These are phyloP conservation scores for Trichonephila clavata DNA, from an alignment of 1,140 invertebrate genomes.

Conservation along the genomic window DNA sequence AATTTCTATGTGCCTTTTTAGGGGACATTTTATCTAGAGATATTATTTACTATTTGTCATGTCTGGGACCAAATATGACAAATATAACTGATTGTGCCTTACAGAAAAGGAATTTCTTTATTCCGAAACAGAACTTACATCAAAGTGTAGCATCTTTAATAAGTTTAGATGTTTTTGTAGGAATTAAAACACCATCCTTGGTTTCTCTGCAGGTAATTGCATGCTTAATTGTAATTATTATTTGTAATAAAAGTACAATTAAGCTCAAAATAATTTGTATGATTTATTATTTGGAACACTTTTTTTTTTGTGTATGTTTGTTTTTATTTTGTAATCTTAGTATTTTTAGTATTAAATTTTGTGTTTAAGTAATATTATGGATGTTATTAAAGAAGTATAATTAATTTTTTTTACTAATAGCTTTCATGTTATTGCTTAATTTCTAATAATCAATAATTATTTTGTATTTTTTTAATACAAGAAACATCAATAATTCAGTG, in stretches of 20 bases:
- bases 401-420: too few species aligned
- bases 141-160: conserved; percentile 80
- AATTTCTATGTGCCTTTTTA: conserved; percentile 10
- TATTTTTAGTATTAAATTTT: too few species aligned
- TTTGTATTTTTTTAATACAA: too few species aligned
- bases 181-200: conserved; percentile 77
- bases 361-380: too few species aligned
- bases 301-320: too few species aligned
- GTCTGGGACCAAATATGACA: conserved; percentile 83
- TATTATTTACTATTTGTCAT: conserved; percentile 81
- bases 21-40: conserved; percentile 82
- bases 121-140: conserved; percentile 81
- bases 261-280: background rate
- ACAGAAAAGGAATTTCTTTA: conserved; percentile 82
- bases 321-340: too few species aligned
- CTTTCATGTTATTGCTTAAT: too few species aligned
- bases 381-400: too few species aligned
- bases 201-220: conserved; percentile 33
- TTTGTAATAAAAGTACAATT: background rate
- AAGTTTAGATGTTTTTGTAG: conserved; percentile 82
- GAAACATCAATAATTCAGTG: too few species aligned
- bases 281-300: background rate
- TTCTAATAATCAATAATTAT: too few species aligned
- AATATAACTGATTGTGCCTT: conserved; percentile 83
- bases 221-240: background rate